Conservation (phyloP, 1,140 invertebrate species). For the Trypoxylus dichotomus region DNA sequence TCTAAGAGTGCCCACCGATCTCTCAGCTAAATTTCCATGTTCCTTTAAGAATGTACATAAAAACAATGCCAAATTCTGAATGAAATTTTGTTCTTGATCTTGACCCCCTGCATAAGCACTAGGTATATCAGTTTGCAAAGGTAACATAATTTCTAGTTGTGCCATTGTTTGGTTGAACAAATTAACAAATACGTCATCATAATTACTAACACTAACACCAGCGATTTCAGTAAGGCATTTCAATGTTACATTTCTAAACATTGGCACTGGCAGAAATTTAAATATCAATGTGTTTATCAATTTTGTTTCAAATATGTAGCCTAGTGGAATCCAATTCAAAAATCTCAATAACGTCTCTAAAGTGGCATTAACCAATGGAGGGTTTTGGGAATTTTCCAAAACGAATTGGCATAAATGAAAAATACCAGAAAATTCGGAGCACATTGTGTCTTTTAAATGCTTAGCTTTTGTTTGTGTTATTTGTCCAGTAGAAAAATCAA, state of each 20-base stretch:
- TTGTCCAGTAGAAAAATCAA: conserved; percentile 97
- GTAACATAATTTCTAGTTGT: conserved; percentile 90
- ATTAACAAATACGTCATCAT: conserved; percentile 89
- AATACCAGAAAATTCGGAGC: conserved; percentile 97
- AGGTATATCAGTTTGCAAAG: conserved; percentile 86
- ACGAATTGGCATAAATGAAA: conserved; percentile 98
- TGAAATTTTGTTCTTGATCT: conserved; percentile 98
- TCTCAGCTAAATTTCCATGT: conserved; percentile 87
- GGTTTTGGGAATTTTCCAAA: conserved; percentile 96
- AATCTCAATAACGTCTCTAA: conserved; percentile 95
- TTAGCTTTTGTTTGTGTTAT: conserved; percentile 99
- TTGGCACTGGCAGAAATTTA: conserved; percentile 96
- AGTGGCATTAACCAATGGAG: conserved; percentile 89
- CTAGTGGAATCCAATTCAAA: conserved; percentile 98
- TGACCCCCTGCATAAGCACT: conserved; percentile 89
- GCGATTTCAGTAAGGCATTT: conserved; percentile 99
- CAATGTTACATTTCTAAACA: conserved; percentile 97
- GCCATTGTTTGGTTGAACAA: conserved; percentile 90
- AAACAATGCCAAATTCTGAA: conserved; percentile 97
- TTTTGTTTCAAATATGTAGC: conserved; percentile 99
- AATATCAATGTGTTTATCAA: conserved; percentile 92
- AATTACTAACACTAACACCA: conserved; percentile 81
- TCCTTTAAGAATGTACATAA: conserved; percentile 96
- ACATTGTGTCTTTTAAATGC: conserved; percentile 99
- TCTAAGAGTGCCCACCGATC: conserved; percentile 71